Evolutionary conservation across 2,888 invertebrate species (phyloP), one percentile per base, ranked within the genome.

Genomic region (Ectemnius cavifrons): DNA sequence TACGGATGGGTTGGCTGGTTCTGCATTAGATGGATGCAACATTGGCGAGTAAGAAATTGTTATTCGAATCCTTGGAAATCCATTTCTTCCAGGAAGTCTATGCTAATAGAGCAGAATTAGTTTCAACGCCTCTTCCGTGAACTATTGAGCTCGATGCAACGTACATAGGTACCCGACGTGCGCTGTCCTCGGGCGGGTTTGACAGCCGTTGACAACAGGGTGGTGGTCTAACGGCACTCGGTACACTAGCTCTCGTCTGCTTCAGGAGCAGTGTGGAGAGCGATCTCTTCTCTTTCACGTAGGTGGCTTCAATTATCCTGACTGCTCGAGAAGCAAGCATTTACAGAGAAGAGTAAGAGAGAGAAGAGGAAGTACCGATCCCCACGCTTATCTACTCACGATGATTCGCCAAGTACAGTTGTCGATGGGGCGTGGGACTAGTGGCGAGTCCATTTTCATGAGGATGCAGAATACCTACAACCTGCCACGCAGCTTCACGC

Each of bases 131-230:
- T 37, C 37, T 37, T 37, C 37, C 37, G 8, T 23, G 58, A 27
- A 56, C 62, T 66, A 63, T 63, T 49, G 46, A 37, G 23, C 56
- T 58, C 61, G 16, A 28, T 27, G 23, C 46, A 52, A 23, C 0
- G 23, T 71, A 57, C 56, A 59, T 49, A 61, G 62, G 70, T 66
- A 72, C 64, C 60, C 63, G 57, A 16, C 61, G 37, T 8, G 37
- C 8, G 11, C 37, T 37, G 8, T 76, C 61, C 16, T 71, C 66
- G 16, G 67, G 57, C 63, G 37, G 37, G 8, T 37, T 37, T 74
- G 84, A 84, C 82, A 84, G 73, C 72, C 82, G 77, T 80, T 84
- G 84, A 84, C 81, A 84, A 80, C 75, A 67, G 75, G 81, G 79
- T 84, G 79, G 75, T 16, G 52, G 52, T 73, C 81, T 84, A 84